phyloP scores from a whole-genome alignment of 2,888 invertebrate species.

The Xylota segnis region DNA sequence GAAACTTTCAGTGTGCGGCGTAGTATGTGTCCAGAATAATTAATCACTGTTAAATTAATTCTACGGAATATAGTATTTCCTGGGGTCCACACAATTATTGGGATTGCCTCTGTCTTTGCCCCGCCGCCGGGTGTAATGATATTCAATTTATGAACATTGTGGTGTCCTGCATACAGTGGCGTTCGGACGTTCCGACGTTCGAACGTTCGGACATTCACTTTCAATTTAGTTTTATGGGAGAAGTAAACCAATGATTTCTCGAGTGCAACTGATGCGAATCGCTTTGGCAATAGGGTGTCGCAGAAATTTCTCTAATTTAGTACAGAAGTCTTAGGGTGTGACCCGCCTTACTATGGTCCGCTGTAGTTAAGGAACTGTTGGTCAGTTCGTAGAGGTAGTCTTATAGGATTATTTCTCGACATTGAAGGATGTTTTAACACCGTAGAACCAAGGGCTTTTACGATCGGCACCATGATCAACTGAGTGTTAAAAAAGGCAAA shows the following conservation, averaged over 20 bases:
- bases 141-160: conserved; percentile 47
- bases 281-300: not conserved
- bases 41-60: conserved; percentile 71
- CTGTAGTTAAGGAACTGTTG: too few relatives aligned
- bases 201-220: conserved; percentile 20
- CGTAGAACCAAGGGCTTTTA: too few relatives aligned
- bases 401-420: too few relatives aligned
- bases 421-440: too few relatives aligned
- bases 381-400: too few relatives aligned
- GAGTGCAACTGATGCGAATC: not conserved
- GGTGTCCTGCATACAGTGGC: not conserved
- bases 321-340: too few relatives aligned
- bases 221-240: conserved; percentile 28
- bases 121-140: conserved; percentile 7
- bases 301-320: not conserved
- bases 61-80: conserved; percentile 37
- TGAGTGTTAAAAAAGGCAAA: too few relatives aligned
- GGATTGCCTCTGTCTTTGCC: not conserved
- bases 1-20: not conserved
- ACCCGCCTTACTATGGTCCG: too few relatives aligned
- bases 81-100: conserved; percentile 19
- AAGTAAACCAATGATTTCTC: not conserved
- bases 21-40: conserved; percentile 68
- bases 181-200: too few relatives aligned
- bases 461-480: too few relatives aligned